A percentile compares a stretch with the other conserved stretches of the same genome.
Conservation (phyloP, 2,113 vertebrate species). For the Vulpes lagopus region DNA sequence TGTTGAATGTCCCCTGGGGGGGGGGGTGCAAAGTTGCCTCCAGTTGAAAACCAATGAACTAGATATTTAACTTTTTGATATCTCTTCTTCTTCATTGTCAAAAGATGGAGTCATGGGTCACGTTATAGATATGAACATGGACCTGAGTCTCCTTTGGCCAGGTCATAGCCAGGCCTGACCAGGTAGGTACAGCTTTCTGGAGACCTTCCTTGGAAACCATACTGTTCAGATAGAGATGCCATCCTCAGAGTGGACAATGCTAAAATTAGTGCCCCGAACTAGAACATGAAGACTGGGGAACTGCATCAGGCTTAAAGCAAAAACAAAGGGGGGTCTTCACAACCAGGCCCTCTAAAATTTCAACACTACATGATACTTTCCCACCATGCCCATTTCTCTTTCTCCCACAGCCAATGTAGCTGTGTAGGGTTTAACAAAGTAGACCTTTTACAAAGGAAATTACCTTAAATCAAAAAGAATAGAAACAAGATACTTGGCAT, state of each 20-base stretch:
- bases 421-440: constrained; percentile 76
- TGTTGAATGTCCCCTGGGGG: neutral
- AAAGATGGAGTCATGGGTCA: neutral
- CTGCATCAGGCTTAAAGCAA: constrained; percentile 74
- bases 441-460: constrained; percentile 82
- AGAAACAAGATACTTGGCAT: constrained; percentile 80
- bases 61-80: neutral
- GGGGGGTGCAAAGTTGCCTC: neutral
- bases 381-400: constrained; percentile 74
- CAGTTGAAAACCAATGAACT: neutral
- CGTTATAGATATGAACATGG: neutral
- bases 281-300: constrained; percentile 78
- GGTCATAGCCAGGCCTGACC: neutral
- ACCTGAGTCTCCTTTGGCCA: neutral
- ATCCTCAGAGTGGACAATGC: neutral
- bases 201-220: neutral
- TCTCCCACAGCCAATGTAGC: constrained; percentile 67
- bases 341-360: constrained; percentile 78
- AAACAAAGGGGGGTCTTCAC: constrained; percentile 84
- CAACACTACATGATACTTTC: constrained; percentile 80
- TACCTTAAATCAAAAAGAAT: constrained; percentile 81
- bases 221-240: neutral
- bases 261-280: constrained; percentile 69
- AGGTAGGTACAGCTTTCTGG: neutral
- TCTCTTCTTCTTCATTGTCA: neutral